Conservation (phyloP, 1,140 invertebrate genomes). For the Acromyrmex echinatior region DNA sequence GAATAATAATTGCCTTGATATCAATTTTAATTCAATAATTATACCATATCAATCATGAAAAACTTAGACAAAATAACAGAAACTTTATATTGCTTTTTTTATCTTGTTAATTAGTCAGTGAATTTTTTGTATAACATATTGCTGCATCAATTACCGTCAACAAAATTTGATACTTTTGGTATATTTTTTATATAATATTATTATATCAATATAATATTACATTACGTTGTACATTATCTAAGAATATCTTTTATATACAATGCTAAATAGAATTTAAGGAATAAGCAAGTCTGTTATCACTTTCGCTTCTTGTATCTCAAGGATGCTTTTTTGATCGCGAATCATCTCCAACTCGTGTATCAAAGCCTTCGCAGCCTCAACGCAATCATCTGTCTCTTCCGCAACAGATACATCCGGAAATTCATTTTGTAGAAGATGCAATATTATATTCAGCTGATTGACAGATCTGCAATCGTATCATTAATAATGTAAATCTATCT, state of each 20-base stretch:
- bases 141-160: not conserved
- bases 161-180: not conserved
- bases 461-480: constrained; percentile 67
- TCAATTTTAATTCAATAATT: not conserved
- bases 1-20: not conserved
- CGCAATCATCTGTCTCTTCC: constrained; percentile 66
- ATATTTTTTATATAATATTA: not conserved
- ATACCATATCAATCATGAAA: not conserved
- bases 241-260: not conserved
- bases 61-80: not conserved
- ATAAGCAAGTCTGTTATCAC: constrained; percentile 81
- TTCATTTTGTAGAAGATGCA: constrained; percentile 72
- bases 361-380: constrained; percentile 75
- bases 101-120: not conserved
- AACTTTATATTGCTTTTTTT: not conserved
- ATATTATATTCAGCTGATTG: constrained; percentile 78
- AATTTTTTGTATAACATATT: not conserved
- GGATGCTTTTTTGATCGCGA: constrained; percentile 66
- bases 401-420: constrained; percentile 73
- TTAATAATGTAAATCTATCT: constrained; percentile 14
- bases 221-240: not conserved
- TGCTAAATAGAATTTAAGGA: constrained; percentile 65
- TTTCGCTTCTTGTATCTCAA: constrained; percentile 78
- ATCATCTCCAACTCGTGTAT: constrained; percentile 79
- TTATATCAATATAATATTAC: not conserved